Evolutionary conservation across 2,888 invertebrate genomes (phyloP), one percentile per base, ranked within the genome.

Genomic region (Callimorpha dominula): DNA sequence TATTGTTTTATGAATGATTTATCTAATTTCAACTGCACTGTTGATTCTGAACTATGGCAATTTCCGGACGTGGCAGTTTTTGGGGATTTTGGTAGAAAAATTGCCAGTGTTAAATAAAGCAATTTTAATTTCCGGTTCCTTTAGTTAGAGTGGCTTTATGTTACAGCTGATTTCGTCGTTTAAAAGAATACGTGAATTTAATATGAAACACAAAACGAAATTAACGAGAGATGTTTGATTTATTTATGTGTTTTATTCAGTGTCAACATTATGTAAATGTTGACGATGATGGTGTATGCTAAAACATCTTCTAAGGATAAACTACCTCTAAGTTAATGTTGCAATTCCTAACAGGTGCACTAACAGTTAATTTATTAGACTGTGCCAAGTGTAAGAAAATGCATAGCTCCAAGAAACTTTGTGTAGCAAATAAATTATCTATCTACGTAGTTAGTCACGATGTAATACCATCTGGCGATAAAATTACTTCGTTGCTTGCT

Each of bases 391-490:
- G 71, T 78, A 74, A 75, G 75, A 72, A 77, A 78, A 76, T 77
- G 71, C 78, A 73, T 11, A 77, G 74, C 75, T 72, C 78, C 78
- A 81, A 78, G 79, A 78, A 81, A 84, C 79, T 83, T 83, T 77
- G 74, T 75, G 67, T 40, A 82, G 70, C 77, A 57, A 20, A 57
- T 57, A 57, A 20, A 57, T 57, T 11, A 57, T 77, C 71, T 81
- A 77, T 80, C 66, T 68, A 74, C 71, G 75, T 78, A 78, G 81
- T 81, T 81, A 78, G 79, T 78, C 77, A 78, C 73, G 67, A 65
- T 77, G 72, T 78, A 78, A 75, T 77, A 73, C 78, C 81, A 85
- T 81, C 84, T 83, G 85, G 81, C 75, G 78, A 73, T 79, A 75
- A 83, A 82, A 75, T 76, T 68, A 80, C 75, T 80, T 81, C 78